Evolutionary conservation across 2,888 invertebrate genomes (phyloP).

Genomic region (Choristoneura rosaceana): DNA sequence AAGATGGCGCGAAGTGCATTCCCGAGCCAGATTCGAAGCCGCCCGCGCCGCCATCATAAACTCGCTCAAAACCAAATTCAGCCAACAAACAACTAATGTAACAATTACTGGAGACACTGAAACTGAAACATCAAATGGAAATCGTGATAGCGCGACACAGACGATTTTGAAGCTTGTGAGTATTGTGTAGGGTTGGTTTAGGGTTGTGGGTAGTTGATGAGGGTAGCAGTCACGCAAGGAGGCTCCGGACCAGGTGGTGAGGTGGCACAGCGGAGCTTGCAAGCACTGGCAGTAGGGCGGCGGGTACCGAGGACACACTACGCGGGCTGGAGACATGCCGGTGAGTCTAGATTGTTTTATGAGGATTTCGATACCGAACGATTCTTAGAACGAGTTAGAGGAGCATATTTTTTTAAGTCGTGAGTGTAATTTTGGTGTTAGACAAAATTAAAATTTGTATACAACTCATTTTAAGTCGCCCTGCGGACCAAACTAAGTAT

Average conservation of each 20-base stretch:
- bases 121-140: constrained; percentile 71
- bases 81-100: constrained; percentile 55
- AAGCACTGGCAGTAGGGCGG: constrained; percentile 76
- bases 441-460: no score
- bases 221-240: constrained; percentile 78
- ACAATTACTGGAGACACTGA: constrained; percentile 69
- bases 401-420: no score
- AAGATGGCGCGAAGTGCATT: constrained; percentile 74
- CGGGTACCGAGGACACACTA: constrained; percentile 69
- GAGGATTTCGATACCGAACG: no score
- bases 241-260: constrained; percentile 76
- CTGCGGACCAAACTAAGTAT: no score
- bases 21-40: constrained; percentile 69
- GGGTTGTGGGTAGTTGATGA: constrained; percentile 50
- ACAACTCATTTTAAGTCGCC: no score
- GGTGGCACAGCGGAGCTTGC: constrained; percentile 77
- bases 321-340: constrained; percentile 77
- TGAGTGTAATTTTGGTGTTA: no score
- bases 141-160: constrained; percentile 53
- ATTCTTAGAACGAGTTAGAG: no score
- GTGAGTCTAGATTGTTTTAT: constrained; percentile 59
- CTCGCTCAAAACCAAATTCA: constrained; percentile 77
- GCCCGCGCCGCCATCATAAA: constrained; percentile 75
- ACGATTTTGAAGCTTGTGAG: constrained; percentile 53
- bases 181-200: constrained; percentile 59